Evolutionary conservation across 2,797 vertebrate genomes (phyloP).

Genomic region (Enteromius anoplus): DNA sequence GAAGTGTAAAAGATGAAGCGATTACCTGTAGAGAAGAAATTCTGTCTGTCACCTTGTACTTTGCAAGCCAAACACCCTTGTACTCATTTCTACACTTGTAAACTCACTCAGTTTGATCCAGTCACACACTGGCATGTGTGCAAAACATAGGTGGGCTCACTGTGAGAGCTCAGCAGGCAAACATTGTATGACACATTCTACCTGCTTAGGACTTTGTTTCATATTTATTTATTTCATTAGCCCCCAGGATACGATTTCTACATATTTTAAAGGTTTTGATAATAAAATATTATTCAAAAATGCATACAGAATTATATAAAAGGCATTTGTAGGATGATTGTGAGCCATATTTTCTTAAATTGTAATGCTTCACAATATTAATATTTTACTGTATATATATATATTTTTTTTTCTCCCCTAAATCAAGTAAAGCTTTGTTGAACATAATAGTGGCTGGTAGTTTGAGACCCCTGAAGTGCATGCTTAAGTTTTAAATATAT

Average conservation of each 20-base stretch:
- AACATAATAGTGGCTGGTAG: background rate
- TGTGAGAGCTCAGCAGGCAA: slow-evolving; percentile 14
- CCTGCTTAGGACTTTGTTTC: background rate
- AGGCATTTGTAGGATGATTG: background rate
- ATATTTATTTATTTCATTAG: background rate
- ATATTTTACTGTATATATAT: background rate
- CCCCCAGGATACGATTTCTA: background rate
- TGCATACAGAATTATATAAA: background rate
- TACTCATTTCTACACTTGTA: background rate
- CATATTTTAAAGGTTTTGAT: background rate
- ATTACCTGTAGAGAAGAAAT: slow-evolving; percentile 22
- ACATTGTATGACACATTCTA: background rate
- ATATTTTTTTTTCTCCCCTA: background rate
- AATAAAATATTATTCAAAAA: background rate
- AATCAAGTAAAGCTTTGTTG: background rate
- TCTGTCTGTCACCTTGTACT: slow-evolving; percentile 40
- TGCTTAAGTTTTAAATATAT: background rate
- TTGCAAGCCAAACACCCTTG: background rate
- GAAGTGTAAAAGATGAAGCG: background rate
- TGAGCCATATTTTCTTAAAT: background rate
- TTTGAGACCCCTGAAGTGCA: background rate
- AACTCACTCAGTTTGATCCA: slow-evolving; percentile 36
- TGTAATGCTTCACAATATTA: background rate
- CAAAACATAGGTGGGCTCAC: slow-evolving; percentile 13
- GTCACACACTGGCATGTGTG: slow-evolving; percentile 37